Evolutionary conservation across 2,113 vertebrate genomes (phyloP).

Genomic region (Phrynocephalus versicolor): DNA sequence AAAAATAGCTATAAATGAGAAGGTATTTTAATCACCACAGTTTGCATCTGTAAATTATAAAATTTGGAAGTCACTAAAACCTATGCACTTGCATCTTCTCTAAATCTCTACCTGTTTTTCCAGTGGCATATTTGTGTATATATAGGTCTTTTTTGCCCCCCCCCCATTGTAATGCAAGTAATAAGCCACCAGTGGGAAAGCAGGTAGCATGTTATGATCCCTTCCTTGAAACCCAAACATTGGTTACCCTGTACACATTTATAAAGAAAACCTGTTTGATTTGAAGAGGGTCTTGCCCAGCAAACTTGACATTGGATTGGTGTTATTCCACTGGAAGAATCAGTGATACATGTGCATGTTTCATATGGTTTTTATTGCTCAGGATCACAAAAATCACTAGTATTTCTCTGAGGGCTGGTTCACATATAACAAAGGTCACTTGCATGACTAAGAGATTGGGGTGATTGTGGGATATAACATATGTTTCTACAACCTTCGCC

Average conservation of each 20-base stretch:
- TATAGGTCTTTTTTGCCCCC: conserved; percentile 53
- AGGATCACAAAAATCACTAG: conserved; percentile 60
- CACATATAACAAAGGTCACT: background rate
- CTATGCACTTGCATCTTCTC: conserved; percentile 53
- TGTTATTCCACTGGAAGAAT: conserved; percentile 60
- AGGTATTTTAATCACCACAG: conserved; percentile 73
- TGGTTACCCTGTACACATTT: conserved; percentile 52
- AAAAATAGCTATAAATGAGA: conserved; percentile 76
- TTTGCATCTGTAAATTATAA: conserved; percentile 57
- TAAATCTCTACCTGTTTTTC: conserved; percentile 50
- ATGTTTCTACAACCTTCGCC: background rate
- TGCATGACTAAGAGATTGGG: background rate
- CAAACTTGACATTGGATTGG: conserved; percentile 45
- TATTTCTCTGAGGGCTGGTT: conserved; percentile 27
- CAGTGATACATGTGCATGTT: conserved; percentile 62
- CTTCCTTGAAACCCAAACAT: conserved; percentile 61
- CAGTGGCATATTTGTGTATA: conserved; percentile 61
- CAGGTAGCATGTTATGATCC: conserved; percentile 46
- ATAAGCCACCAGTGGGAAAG: conserved; percentile 31
- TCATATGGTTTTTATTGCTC: conserved; percentile 59
- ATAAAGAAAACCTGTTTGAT: conserved; percentile 65
- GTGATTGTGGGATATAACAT: background rate
- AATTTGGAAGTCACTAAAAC: conserved; percentile 52
- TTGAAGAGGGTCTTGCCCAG: conserved; percentile 62
- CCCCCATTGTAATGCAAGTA: conserved; percentile 1